A percentile compares a stretch with the other conserved stretches of the same genome.
Conservation (phyloP, 2,113 vertebrate species). For the Silurus glanis region DNA sequence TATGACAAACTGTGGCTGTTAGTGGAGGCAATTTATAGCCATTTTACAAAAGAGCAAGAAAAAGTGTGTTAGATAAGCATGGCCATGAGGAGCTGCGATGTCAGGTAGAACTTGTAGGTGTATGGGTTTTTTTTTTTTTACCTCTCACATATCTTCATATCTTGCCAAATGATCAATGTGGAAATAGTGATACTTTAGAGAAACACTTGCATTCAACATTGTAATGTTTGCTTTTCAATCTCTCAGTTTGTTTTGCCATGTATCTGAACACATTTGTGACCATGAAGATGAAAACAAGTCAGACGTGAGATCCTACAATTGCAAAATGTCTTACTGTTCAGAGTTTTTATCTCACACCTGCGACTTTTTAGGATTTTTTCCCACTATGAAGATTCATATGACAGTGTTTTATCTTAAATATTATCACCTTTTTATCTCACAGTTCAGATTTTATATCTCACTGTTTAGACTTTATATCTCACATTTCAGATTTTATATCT, state of each 20-base stretch:
- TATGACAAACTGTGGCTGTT: not conserved
- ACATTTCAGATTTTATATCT: too few relatives aligned
- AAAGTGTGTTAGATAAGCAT: not conserved
- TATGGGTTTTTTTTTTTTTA: not conserved
- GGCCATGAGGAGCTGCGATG: not conserved
- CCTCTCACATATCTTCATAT: not conserved
- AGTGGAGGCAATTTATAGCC: not conserved
- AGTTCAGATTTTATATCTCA: too few relatives aligned
- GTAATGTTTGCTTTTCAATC: not conserved
- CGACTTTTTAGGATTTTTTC: not conserved
- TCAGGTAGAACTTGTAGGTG: not conserved
- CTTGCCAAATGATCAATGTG: not conserved
- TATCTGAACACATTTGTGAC: not conserved
- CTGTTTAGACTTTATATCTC: too few relatives aligned
- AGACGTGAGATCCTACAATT: not conserved
- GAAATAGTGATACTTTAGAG: not conserved
- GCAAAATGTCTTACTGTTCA: not conserved
- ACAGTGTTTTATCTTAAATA: too few relatives aligned
- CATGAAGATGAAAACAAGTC: too few relatives aligned
- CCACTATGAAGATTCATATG: too few relatives aligned
- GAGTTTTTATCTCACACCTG: not conserved
- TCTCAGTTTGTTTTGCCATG: not conserved
- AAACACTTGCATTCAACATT: not conserved
- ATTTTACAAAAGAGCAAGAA: not conserved
- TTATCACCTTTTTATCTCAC: not conserved